Percentiles rank a stretch among this genome's conserved stretches.
Evolutionary conservation across 2,888 invertebrate genomes (phyloP).

Genomic region (Tenthredo scrophulariae): DNA sequence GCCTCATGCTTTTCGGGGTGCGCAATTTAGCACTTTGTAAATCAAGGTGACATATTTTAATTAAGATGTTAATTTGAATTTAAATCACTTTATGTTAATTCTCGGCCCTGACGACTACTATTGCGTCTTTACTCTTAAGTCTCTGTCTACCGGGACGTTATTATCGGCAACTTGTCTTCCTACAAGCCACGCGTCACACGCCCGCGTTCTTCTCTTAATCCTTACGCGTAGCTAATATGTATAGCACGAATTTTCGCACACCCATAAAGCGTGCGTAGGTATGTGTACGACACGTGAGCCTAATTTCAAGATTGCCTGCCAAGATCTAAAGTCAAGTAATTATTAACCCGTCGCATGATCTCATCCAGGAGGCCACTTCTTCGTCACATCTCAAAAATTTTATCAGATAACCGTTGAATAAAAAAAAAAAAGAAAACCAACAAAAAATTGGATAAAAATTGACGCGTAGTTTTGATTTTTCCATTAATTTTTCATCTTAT

Average conservation of each 20-base stretch:
- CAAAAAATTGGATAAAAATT: slow-evolving; percentile 56
- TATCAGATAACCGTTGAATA: slow-evolving; percentile 63
- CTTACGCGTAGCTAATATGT: neutral
- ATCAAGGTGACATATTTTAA: slow-evolving; percentile 57
- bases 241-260: neutral
- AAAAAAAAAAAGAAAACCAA: neutral
- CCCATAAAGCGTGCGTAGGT: neutral
- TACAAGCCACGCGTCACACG: slow-evolving; percentile 19
- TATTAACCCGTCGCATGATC: slow-evolving; percentile 3
- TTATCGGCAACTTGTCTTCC: slow-evolving; percentile 28
- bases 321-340: slow-evolving; percentile 21
- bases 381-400: slow-evolving; percentile 58
- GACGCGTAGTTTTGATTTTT: neutral
- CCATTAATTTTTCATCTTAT: slow-evolving; percentile 41
- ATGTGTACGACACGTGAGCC: slow-evolving; percentile 21
- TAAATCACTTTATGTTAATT: slow-evolving; percentile 56
- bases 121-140: slow-evolving; percentile 28
- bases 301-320: slow-evolving; percentile 23
- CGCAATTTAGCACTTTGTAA: slow-evolving; percentile 56
- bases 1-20: slow-evolving; percentile 34
- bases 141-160: slow-evolving; percentile 4
- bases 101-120: slow-evolving; percentile 40
- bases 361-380: neutral
- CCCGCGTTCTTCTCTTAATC: neutral
- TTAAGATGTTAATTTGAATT: slow-evolving; percentile 56